Evolutionary conservation across 2,888 invertebrate species (phyloP).

Genomic region (Eulithis testata): DNA sequence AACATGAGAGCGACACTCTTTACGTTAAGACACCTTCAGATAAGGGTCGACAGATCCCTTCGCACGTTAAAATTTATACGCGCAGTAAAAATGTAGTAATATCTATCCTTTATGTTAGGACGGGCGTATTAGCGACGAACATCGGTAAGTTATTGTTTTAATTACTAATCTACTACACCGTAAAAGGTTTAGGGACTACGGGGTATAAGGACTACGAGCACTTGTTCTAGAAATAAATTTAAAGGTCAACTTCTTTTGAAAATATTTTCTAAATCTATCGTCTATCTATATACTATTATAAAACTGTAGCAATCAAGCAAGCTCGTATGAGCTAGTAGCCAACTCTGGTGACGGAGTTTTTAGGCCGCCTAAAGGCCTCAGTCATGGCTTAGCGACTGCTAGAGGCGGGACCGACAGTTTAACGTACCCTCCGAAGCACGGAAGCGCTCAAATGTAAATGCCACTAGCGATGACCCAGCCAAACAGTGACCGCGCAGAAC

Average conservation of each 20-base stretch:
- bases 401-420: too few species aligned
- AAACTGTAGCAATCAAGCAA: too few species aligned
- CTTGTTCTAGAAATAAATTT: neutral
- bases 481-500: too few species aligned
- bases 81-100: slow-evolving; percentile 56
- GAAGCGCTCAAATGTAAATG: too few species aligned
- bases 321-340: too few species aligned
- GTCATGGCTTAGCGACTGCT: too few species aligned
- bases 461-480: too few species aligned
- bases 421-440: too few species aligned
- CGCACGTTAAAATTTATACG: slow-evolving; percentile 60
- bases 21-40: slow-evolving; percentile 53
- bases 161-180: slow-evolving; percentile 38
- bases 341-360: too few species aligned
- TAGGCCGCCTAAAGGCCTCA: too few species aligned
- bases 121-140: slow-evolving; percentile 47
- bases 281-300: too few species aligned
- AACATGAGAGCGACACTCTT: slow-evolving; percentile 42
- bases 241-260: neutral
- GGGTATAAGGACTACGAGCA: too few species aligned
- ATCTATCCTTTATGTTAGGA: slow-evolving; percentile 41
- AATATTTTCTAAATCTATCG: neutral
- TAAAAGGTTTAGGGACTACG: slow-evolving; percentile 15
- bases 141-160: slow-evolving; percentile 54
- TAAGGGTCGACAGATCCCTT: slow-evolving; percentile 46